phyloP scores from a whole-genome alignment of 2,888 invertebrate species.

The Blera fallax region DNA sequence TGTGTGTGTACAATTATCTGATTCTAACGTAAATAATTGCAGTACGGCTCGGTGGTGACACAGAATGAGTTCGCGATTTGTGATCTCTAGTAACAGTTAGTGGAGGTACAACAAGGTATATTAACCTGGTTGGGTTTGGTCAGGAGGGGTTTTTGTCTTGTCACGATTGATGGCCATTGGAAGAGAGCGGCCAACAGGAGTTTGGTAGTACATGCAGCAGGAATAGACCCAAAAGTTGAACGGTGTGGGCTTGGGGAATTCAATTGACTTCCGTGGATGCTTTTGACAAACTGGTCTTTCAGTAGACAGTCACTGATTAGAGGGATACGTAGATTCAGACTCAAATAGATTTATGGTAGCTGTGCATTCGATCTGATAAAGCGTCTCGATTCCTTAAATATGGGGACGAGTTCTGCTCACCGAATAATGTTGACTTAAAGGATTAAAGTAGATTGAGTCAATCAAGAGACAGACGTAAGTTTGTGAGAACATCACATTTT shows the following conservation, averaged over 20 bases:
- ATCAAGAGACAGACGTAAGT: too few relatives aligned
- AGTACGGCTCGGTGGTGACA: constrained; percentile 67
- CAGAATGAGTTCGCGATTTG: constrained; percentile 70
- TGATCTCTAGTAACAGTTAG: constrained; percentile 51
- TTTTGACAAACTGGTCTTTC: neutral
- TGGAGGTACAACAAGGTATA: constrained; percentile 13
- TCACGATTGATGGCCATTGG: constrained; percentile 20
- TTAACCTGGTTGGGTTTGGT: constrained; percentile 9
- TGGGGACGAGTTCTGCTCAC: too few relatives aligned
- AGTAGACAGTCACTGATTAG: neutral
- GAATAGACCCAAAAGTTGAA: neutral
- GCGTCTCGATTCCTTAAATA: too few relatives aligned
- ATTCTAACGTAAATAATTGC: constrained; percentile 69
- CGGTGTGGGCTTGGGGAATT: neutral
- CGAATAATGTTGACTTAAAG: too few relatives aligned
- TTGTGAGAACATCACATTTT: too few relatives aligned
- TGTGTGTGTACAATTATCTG: constrained; percentile 52
- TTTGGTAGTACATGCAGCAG: neutral
- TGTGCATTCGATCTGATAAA: too few relatives aligned
- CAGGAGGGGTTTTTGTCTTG: constrained; percentile 6
- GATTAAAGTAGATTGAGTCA: too few relatives aligned
- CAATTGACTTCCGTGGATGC: neutral
- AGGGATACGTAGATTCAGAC: neutral
- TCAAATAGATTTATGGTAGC: too few relatives aligned
- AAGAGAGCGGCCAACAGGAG: constrained; percentile 8